These are phyloP conservation scores for Botia almorhae DNA, from an alignment of 2,797 vertebrate species.

Conservation along the genomic window DNA sequence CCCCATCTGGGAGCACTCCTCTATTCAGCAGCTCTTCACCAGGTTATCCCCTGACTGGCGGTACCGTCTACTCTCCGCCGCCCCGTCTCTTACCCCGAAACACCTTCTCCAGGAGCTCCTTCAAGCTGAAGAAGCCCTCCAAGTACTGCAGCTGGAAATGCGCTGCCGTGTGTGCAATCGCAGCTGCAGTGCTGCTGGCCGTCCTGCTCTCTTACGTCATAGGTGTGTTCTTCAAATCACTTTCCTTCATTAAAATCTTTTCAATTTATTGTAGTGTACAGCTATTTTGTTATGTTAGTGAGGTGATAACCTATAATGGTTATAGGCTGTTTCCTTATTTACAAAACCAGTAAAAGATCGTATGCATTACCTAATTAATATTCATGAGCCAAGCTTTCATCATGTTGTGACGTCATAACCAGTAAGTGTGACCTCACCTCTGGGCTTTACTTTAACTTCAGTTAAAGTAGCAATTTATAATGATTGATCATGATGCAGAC, in stretches of 20 bases:
- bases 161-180: constrained; percentile 85
- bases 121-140: constrained; percentile 91
- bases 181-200: constrained; percentile 83
- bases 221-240: constrained; percentile 72
- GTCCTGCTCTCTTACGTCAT: constrained; percentile 89
- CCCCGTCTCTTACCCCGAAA: constrained; percentile 88
- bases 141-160: constrained; percentile 94
- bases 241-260: background rate
- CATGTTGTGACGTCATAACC: background rate
- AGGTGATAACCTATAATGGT: background rate
- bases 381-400: background rate
- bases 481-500: background rate
- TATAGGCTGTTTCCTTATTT: too few species aligned
- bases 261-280: background rate
- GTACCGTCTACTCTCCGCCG: constrained; percentile 89
- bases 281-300: background rate
- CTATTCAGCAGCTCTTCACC: constrained; percentile 90
- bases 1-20: constrained; percentile 88
- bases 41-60: constrained; percentile 87
- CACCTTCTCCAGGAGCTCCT: constrained; percentile 89
- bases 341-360: too few species aligned
- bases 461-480: background rate
- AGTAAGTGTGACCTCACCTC: background rate
- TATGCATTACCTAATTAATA: background rate
- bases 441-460: background rate